phyloP scores from a whole-genome alignment of 2,113 vertebrate genomes.

The Ceratotherium simum region DNA sequence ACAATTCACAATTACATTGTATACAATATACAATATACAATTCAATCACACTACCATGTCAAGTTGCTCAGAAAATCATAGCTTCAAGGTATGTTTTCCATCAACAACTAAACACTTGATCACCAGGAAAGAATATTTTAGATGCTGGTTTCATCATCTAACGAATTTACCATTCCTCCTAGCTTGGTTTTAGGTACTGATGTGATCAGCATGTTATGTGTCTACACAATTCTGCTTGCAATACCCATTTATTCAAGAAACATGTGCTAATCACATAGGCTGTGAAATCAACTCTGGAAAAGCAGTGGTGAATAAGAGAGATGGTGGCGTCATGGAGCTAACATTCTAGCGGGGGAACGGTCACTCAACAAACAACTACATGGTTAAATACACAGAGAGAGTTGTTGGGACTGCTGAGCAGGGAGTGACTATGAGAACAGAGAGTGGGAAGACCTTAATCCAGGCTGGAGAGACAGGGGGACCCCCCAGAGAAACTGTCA shows the following conservation, averaged over 20 bases:
- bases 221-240: not conserved
- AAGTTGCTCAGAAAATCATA: not conserved
- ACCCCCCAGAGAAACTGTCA: not conserved
- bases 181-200: no score
- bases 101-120: no score
- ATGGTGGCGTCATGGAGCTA: rapidly evolving
- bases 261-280: not conserved
- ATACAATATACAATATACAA: not conserved
- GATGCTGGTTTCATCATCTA: no score
- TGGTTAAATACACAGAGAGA: rapidly evolving
- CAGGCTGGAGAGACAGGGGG: not conserved
- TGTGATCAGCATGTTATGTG: rapidly evolving
- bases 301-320: rapidly evolving
- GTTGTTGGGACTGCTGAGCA: rapidly evolving
- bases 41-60: not conserved
- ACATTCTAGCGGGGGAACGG: rapidly evolving
- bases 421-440: rapidly evolving
- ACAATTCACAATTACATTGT: no score
- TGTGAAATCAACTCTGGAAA: not conserved
- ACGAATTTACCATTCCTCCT: not conserved
- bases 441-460: not conserved
- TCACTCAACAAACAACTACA: rapidly evolving
- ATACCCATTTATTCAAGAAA: not conserved
- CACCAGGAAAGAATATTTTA: not conserved
- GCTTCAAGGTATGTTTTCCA: not conserved